Evolutionary conservation across 2,797 vertebrate genomes (phyloP).

Genomic region (Aplochiton taeniatus): DNA sequence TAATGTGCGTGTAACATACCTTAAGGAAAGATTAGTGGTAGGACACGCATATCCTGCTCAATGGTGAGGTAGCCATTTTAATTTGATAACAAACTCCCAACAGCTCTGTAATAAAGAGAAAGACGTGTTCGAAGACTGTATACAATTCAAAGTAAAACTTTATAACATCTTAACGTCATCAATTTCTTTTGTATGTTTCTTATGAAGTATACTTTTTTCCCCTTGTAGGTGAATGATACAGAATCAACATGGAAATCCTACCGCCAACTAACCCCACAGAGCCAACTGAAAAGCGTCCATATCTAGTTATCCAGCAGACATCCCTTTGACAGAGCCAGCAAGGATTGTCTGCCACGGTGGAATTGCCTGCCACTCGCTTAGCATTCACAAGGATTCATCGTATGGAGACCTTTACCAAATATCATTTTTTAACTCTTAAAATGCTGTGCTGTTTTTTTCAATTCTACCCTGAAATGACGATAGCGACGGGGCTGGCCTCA

Average conservation of each 20-base stretch:
- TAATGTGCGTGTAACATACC: constrained; percentile 31
- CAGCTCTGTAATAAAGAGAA: no score
- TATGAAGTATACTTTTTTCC: constrained; percentile 10
- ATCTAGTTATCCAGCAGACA: constrained; percentile 14
- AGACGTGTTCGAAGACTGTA: background rate
- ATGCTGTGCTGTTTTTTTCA: constrained; percentile 2
- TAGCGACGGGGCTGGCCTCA: background rate
- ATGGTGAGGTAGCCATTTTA: constrained; percentile 57
- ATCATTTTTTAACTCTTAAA: constrained; percentile 14
- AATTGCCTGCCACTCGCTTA: constrained; percentile 18
- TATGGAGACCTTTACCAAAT: constrained; percentile 6
- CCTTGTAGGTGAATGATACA: constrained; percentile 48
- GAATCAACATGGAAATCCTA: constrained; percentile 15
- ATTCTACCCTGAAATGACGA: background rate
- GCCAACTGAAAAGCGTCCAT: constrained; percentile 27
- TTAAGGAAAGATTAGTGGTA: constrained; percentile 53
- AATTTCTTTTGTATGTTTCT: constrained; percentile 14
- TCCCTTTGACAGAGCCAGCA: constrained; percentile 11
- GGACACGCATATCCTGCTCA: no score
- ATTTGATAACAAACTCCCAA: constrained; percentile 49
- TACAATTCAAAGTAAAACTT: background rate
- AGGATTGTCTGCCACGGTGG: constrained; percentile 9
- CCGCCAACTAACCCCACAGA: constrained; percentile 41
- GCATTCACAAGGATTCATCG: background rate
- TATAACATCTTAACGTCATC: constrained; percentile 5